Evolutionary conservation across 2,888 invertebrate genomes (phyloP).

Genomic region (Herminia tarsipennalis): DNA sequence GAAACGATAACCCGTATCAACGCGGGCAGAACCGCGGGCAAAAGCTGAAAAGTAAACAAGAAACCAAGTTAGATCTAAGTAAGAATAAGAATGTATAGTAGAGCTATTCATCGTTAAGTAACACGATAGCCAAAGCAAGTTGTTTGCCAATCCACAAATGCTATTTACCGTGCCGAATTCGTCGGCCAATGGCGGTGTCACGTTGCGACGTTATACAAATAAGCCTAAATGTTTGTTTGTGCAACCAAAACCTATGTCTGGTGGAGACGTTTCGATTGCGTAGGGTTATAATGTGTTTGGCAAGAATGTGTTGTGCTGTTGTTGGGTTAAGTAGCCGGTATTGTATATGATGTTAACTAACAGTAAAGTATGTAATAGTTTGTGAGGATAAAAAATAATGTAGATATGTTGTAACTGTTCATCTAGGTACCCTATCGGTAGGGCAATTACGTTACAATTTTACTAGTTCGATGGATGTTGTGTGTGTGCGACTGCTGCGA

Average conservation of each 20-base stretch:
- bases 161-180: slow-evolving; percentile 79
- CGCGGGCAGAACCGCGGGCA: too few species aligned
- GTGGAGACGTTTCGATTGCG: slow-evolving; percentile 63
- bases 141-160: slow-evolving; percentile 79
- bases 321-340: slow-evolving; percentile 4
- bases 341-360: too few species aligned
- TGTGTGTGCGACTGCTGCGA: too few species aligned
- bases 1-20: too few species aligned
- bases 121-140: slow-evolving; percentile 73
- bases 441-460: too few species aligned
- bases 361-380: too few species aligned
- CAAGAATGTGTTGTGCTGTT: slow-evolving; percentile 20
- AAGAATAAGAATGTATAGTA: background rate
- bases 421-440: too few species aligned
- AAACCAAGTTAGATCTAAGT: background rate
- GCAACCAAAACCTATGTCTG: slow-evolving; percentile 72
- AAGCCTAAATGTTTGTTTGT: slow-evolving; percentile 75
- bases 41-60: background rate
- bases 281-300: slow-evolving; percentile 48
- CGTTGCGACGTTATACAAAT: slow-evolving; percentile 71
- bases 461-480: too few species aligned
- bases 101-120: slow-evolving; percentile 52
- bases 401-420: too few species aligned
- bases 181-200: slow-evolving; percentile 77
- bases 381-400: too few species aligned